Evolutionary conservation across 2,888 invertebrate species (phyloP).

Genomic region (Philonicus albiceps): DNA sequence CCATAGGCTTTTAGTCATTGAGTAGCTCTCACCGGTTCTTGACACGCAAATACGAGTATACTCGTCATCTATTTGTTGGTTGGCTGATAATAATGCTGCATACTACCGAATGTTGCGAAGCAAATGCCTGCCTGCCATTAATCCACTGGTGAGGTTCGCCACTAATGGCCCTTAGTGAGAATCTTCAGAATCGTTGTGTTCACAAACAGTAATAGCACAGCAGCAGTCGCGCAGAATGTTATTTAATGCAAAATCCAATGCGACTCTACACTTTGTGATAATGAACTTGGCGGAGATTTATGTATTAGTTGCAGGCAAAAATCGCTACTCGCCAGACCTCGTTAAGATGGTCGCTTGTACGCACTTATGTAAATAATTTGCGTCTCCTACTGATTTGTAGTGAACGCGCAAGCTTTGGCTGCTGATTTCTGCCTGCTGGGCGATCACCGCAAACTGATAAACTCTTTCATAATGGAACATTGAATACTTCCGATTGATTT

Average conservation of each 20-base stretch:
- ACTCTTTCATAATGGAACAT: conserved; percentile 9
- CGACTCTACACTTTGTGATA: conserved; percentile 8
- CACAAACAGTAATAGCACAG: neutral
- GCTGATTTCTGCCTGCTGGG: too few relatives aligned
- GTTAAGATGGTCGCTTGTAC: neutral
- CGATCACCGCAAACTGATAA: neutral
- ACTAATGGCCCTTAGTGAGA: neutral
- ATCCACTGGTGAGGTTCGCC: neutral
- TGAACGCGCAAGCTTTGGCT: neutral
- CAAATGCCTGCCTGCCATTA: neutral
- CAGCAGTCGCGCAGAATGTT: neutral
- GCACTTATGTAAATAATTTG: conserved; percentile 9
- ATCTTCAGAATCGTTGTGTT: neutral
- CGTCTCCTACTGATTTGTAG: neutral
- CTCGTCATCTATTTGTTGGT: neutral
- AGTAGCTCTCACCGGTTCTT: neutral
- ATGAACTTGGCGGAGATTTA: conserved; percentile 30
- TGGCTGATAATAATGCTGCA: neutral
- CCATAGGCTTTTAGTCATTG: neutral
- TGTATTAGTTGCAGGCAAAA: neutral
- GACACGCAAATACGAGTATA: neutral
- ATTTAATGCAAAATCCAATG: neutral
- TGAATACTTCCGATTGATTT: conserved; percentile 26
- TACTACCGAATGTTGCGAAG: neutral
- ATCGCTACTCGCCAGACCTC: neutral